Conservation (phyloP, 2,113 vertebrate genomes). For the Macaca nemestrina region DNA sequence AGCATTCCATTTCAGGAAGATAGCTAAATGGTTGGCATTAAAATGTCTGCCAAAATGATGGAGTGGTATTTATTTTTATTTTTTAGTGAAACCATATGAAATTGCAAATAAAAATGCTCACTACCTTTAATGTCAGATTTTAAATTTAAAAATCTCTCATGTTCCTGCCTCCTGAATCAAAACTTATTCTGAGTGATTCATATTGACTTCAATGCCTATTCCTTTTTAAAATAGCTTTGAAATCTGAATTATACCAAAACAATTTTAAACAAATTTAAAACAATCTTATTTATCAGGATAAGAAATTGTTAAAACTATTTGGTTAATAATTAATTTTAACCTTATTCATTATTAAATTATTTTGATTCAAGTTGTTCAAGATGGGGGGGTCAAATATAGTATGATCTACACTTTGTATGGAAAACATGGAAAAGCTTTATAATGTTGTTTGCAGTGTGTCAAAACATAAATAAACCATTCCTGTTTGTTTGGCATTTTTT, state of each 20-base stretch:
- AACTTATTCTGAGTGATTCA: background rate
- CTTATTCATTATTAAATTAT: background rate
- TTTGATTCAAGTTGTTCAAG: background rate
- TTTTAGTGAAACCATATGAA: constrained; percentile 45
- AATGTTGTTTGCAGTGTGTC: background rate
- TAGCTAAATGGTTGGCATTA: constrained; percentile 62
- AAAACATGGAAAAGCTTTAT: background rate
- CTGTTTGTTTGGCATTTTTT: background rate
- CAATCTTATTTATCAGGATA: background rate
- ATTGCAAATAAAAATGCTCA: constrained; percentile 62
- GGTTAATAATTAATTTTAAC: background rate
- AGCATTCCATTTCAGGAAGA: constrained; percentile 48
- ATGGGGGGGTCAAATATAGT: background rate
- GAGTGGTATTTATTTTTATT: constrained; percentile 58
- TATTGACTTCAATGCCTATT: background rate
- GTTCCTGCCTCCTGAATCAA: constrained; percentile 8
- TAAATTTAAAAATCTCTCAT: constrained; percentile 54
- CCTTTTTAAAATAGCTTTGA: background rate
- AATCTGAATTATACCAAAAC: background rate
- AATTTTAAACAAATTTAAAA: constrained; percentile 15
- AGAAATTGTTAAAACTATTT: background rate
- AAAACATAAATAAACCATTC: background rate
- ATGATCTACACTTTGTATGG: background rate
- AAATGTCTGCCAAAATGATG: constrained; percentile 58
- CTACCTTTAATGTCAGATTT: constrained; percentile 56